Conservation (phyloP, 2,888 invertebrate species). For the Troilus luridus region DNA sequence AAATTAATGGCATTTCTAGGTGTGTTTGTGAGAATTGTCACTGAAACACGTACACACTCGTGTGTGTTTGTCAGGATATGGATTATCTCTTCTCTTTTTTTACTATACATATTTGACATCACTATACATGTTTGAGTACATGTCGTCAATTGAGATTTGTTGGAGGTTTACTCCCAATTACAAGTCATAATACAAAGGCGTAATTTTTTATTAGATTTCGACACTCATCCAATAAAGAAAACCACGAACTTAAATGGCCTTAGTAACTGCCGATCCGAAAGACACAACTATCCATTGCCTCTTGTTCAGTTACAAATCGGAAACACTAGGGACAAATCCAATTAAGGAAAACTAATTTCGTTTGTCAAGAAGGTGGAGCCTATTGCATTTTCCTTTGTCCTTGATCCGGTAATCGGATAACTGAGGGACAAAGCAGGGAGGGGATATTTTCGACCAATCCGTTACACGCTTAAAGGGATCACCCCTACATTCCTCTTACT, state of each 20-base stretch:
- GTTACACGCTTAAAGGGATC: conserved; percentile 35
- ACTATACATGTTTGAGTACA: no score
- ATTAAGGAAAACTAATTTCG: conserved; percentile 38
- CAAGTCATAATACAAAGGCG: no score
- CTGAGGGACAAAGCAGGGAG: background rate
- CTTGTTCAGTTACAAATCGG: conserved; percentile 16
- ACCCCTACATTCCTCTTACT: conserved; percentile 28
- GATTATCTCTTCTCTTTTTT: no score
- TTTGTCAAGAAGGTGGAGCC: conserved; percentile 32
- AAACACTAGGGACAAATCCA: background rate
- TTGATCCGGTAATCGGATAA: conserved; percentile 39
- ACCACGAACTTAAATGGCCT: background rate
- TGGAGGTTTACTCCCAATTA: no score
- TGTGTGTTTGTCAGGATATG: no score
- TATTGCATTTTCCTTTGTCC: conserved; percentile 37
- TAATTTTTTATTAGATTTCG: background rate
- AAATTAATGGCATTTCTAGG: no score
- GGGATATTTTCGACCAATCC: conserved; percentile 30
- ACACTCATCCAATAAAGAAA: background rate
- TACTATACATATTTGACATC: no score
- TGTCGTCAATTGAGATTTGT: no score
- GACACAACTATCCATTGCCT: background rate
- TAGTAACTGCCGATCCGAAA: background rate
- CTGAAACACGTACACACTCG: no score
- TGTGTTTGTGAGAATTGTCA: no score